These are phyloP conservation scores for Allacma fusca DNA, from an alignment of 2,888 invertebrate species.

Conservation along the genomic window DNA sequence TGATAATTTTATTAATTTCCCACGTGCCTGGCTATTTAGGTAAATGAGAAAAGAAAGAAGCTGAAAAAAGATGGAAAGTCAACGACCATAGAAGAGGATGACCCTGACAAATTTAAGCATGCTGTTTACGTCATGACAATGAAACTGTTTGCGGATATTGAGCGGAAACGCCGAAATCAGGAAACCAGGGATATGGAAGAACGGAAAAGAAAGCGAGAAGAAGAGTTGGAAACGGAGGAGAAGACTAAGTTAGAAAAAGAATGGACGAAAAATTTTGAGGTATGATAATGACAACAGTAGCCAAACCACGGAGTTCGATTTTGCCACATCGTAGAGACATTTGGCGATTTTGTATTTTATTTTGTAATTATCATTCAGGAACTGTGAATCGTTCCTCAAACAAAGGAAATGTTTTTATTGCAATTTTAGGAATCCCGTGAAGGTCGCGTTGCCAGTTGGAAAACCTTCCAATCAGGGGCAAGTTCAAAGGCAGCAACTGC, in stretches of 20 bases:
- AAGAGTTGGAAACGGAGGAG: conserved; percentile 92
- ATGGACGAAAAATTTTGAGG: conserved; percentile 99
- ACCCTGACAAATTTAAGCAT: conserved; percentile 73
- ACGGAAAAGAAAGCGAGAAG: conserved; percentile 90
- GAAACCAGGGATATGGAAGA: conserved; percentile 92
- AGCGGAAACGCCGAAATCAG: conserved; percentile 84
- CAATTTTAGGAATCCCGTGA: conserved; percentile 80
- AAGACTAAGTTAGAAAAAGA: conserved; percentile 88
- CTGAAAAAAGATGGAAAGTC: conserved; percentile 84
- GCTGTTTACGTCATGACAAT: conserved; percentile 98
- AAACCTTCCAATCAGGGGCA: conserved; percentile 79
- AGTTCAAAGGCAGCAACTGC: conserved; percentile 30
- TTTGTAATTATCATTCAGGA: too few relatives aligned
- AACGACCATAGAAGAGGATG: conserved; percentile 76
- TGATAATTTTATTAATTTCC: too few relatives aligned
- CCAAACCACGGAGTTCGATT: too few relatives aligned
- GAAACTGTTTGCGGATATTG: conserved; percentile 97
- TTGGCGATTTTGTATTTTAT: too few relatives aligned
- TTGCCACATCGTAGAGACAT: too few relatives aligned
- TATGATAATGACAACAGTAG: too few relatives aligned
- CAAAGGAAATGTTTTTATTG: conserved; percentile 28
- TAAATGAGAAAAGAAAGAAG: conserved; percentile 92
- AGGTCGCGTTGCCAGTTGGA: conserved; percentile 91
- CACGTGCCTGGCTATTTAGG: too few relatives aligned
- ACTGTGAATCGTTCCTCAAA: too few relatives aligned